phyloP scores from a whole-genome alignment of 53 echinoderm and acorn worm genomes.

The Paracentrotus lividus region DNA sequence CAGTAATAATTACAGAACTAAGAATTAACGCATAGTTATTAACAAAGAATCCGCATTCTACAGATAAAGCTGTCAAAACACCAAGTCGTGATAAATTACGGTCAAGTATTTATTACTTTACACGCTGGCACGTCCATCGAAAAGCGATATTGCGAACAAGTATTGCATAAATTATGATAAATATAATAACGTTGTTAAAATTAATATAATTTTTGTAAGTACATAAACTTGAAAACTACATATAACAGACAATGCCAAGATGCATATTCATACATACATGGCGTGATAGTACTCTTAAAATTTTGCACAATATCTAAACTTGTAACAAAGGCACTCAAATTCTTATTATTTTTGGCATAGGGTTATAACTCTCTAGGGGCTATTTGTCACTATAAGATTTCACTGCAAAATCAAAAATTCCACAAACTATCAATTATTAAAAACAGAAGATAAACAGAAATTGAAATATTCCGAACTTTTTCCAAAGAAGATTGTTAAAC shows the following conservation, averaged over 20 bases:
- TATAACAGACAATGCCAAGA: neutral
- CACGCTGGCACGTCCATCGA: neutral
- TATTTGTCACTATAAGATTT: neutral
- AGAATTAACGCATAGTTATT: too few relatives aligned
- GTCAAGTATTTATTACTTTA: conserved; percentile 25
- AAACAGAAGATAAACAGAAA: too few relatives aligned
- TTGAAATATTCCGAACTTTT: too few relatives aligned
- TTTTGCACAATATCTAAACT: neutral
- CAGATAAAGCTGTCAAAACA: conserved; percentile 15
- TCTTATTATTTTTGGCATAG: neutral
- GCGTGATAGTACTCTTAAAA: neutral
- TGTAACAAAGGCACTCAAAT: neutral
- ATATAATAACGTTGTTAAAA: conserved; percentile 8
- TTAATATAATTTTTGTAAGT: neutral
- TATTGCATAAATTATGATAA: conserved; percentile 50
- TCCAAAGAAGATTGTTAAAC: too few relatives aligned
- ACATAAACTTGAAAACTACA: neutral
- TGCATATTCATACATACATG: neutral
- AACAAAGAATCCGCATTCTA: neutral
- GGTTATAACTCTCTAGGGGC: neutral
- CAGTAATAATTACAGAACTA: neutral
- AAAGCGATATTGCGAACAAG: neutral
- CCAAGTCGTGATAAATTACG: neutral
- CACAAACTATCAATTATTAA: neutral
- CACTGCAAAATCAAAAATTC: conserved; percentile 5